These are phyloP conservation scores for Cosmia pyralina DNA, from an alignment of 2,888 invertebrate genomes.

Conservation along the genomic window DNA sequence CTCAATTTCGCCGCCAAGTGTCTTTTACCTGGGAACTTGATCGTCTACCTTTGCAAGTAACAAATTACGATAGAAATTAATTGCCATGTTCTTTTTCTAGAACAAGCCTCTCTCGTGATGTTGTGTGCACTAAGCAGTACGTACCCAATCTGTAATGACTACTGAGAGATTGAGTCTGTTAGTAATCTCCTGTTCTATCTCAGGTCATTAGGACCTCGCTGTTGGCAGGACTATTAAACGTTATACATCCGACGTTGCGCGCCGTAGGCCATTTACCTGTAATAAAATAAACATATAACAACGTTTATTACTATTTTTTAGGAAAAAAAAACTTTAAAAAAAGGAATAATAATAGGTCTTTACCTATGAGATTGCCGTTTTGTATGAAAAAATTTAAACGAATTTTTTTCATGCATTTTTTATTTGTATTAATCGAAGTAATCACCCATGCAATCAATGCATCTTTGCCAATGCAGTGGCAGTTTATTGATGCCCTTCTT, in stretches of 20 bases:
- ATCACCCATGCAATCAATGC: too few species aligned
- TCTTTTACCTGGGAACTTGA: background rate
- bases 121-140: background rate
- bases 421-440: too few species aligned
- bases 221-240: background rate
- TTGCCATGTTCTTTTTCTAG: background rate
- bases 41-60: background rate
- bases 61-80: background rate
- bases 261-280: background rate
- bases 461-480: too few species aligned
- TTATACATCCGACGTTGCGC: background rate
- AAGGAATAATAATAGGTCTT: too few species aligned
- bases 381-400: too few species aligned
- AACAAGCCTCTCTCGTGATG: background rate
- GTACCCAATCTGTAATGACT: slow-evolving; percentile 17
- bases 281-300: background rate
- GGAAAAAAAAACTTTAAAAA: too few species aligned
- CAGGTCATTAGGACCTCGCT: background rate
- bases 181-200: slow-evolving; percentile 15
- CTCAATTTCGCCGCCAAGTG: too few species aligned
- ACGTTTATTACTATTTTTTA: background rate
- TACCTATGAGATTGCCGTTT: too few species aligned
- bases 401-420: too few species aligned
- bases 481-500: too few species aligned
- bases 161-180: background rate